A percentile compares a stretch with the other conserved stretches of the same genome.
Evolutionary conservation across 2,888 invertebrate species (phyloP).

Genomic region (Idaea biselata): DNA sequence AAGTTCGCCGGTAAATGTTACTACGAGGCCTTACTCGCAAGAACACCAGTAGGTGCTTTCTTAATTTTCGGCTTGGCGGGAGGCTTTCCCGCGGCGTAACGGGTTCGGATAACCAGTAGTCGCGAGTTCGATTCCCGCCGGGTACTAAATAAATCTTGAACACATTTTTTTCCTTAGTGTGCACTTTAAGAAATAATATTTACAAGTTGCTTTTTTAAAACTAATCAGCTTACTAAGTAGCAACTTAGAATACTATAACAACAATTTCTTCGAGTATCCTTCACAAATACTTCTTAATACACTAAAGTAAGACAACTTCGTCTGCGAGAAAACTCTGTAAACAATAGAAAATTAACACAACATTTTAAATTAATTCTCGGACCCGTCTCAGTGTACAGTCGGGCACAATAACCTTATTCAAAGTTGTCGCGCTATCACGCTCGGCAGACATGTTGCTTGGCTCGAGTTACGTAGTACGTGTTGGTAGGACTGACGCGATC

Average conservation of each 20-base stretch:
- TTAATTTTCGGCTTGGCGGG: no score
- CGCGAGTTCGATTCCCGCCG: no score
- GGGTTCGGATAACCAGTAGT: no score
- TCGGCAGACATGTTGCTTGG: constrained; percentile 34
- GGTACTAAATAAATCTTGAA: no score
- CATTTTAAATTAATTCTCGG: constrained; percentile 45
- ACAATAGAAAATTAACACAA: constrained; percentile 45
- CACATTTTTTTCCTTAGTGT: no score
- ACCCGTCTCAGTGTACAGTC: constrained; percentile 38
- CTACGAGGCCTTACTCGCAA: no score
- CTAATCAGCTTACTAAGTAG: no score
- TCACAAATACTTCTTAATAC: constrained; percentile 3
- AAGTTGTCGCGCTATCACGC: constrained; percentile 53
- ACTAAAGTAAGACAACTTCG: neutral
- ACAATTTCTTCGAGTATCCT: neutral
- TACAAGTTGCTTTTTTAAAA: no score
- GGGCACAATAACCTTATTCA: constrained; percentile 41
- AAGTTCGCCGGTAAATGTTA: no score
- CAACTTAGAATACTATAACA: neutral
- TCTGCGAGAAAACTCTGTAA: constrained; percentile 21
- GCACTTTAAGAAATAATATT: no score
- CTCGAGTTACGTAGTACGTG: neutral
- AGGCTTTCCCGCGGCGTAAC: no score
- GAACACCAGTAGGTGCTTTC: no score
- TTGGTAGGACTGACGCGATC: neutral